Evolutionary conservation across 2,113 vertebrate species (phyloP).

Genomic region (Sciurus niger): DNA sequence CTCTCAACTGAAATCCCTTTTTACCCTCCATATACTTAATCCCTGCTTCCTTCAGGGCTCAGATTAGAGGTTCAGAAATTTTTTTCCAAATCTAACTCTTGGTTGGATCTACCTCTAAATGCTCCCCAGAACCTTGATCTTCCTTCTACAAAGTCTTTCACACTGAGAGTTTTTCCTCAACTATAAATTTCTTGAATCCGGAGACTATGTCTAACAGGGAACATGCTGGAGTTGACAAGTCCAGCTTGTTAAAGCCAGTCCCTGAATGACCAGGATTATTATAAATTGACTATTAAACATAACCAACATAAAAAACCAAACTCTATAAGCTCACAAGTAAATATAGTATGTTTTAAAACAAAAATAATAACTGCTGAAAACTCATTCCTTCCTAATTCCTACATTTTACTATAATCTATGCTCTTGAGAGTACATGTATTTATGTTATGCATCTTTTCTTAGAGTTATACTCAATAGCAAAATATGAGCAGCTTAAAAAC

Average conservation of each 20-base stretch:
- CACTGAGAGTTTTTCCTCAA: background rate
- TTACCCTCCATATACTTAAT: background rate
- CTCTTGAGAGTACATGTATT: accelerated
- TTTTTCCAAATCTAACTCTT: background rate
- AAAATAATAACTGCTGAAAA: background rate
- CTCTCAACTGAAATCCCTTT: background rate
- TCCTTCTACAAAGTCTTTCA: background rate
- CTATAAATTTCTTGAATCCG: background rate
- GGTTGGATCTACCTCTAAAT: background rate
- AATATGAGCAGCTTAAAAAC: background rate
- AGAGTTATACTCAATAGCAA: background rate
- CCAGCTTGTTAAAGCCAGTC: too few species aligned
- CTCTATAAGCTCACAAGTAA: background rate
- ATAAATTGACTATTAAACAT: background rate
- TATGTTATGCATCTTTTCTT: background rate
- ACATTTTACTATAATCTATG: background rate
- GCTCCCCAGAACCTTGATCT: background rate
- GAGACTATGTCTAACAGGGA: background rate
- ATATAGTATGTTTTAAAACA: background rate
- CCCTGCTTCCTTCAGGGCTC: background rate
- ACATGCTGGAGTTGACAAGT: too few species aligned
- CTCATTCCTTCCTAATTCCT: background rate
- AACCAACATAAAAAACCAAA: background rate
- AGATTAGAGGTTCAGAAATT: background rate
- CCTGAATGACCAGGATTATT: too few species aligned